Evolutionary conservation across 2,797 vertebrate species (phyloP).

Genomic region (Bovichtus variegatus): DNA sequence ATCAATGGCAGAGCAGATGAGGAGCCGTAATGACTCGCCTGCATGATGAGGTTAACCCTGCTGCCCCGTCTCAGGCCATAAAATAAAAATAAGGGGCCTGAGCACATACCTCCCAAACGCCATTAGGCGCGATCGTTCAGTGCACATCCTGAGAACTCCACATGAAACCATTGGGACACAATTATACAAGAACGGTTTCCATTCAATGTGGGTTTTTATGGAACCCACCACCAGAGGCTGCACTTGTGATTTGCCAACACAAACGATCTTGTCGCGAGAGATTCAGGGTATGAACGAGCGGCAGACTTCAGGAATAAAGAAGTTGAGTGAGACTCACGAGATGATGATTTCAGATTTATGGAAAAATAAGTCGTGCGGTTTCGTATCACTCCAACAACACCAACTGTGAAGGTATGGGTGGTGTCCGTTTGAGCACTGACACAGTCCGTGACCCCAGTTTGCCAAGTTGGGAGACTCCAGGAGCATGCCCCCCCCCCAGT

Average conservation of each 20-base stretch:
- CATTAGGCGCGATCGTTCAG: constrained; percentile 66
- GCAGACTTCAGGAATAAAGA: constrained; percentile 1
- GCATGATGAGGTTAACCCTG: constrained; percentile 77
- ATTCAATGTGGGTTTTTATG: no score
- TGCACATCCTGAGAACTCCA: constrained; percentile 36
- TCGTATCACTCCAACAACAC: not conserved
- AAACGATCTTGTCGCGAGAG: not conserved
- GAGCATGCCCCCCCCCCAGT: not conserved
- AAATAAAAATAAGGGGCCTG: constrained; percentile 73
- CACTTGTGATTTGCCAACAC: not conserved
- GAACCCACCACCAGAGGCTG: no score
- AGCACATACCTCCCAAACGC: constrained; percentile 41
- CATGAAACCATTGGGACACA: constrained; percentile 21
- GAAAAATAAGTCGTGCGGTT: no score
- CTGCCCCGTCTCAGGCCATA: constrained; percentile 67
- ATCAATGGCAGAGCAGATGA: constrained; percentile 81
- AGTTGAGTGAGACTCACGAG: not conserved
- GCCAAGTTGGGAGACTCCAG: constrained; percentile 22
- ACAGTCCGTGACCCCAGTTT: constrained; percentile 23
- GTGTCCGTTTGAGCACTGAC: not conserved
- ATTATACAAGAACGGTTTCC: constrained; percentile 30
- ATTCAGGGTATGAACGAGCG: not conserved
- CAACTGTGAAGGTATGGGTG: not conserved
- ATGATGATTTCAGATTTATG: no score
- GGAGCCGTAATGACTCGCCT: constrained; percentile 74